Evolutionary conservation across 1,140 invertebrate species (phyloP).

Genomic region (Gryllus bimaculatus): DNA sequence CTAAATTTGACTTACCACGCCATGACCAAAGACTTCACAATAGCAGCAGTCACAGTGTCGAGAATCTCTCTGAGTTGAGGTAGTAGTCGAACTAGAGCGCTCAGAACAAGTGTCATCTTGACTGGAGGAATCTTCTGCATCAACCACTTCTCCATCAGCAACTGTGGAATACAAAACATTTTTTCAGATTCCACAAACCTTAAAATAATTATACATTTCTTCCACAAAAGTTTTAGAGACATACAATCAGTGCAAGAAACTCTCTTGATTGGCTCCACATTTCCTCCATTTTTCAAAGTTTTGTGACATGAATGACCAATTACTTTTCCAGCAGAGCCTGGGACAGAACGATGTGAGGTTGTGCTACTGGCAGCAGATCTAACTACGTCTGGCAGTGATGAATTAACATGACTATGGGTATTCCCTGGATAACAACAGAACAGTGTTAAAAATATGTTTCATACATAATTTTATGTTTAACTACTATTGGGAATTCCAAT

Average conservation of each 20-base stretch:
- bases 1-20: conserved; percentile 40
- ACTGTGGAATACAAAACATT: not conserved
- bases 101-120: conserved; percentile 48
- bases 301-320: conserved; percentile 21
- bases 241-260: conserved; percentile 38
- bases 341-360: conserved; percentile 1
- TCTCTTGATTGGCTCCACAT: conserved; percentile 39
- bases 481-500: not conserved
- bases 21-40: conserved; percentile 62
- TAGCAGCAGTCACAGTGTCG: conserved; percentile 63
- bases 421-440: not conserved
- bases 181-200: not conserved
- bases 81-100: conserved; percentile 36
- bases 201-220: not conserved
- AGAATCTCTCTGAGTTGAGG: conserved; percentile 41
- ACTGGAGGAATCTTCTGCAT: conserved; percentile 40
- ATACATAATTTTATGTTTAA: not conserved
- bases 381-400: conserved; percentile 20
- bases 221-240: conserved; percentile 25
- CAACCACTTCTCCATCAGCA: conserved; percentile 18
- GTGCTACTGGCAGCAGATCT: conserved; percentile 19
- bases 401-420: conserved; percentile 14
- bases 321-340: conserved; percentile 9
- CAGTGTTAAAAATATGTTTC: not conserved
- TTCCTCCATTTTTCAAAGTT: conserved; percentile 18